Conservation (phyloP, 1,140 invertebrate species). For the Drosophila kohkoa region DNA sequence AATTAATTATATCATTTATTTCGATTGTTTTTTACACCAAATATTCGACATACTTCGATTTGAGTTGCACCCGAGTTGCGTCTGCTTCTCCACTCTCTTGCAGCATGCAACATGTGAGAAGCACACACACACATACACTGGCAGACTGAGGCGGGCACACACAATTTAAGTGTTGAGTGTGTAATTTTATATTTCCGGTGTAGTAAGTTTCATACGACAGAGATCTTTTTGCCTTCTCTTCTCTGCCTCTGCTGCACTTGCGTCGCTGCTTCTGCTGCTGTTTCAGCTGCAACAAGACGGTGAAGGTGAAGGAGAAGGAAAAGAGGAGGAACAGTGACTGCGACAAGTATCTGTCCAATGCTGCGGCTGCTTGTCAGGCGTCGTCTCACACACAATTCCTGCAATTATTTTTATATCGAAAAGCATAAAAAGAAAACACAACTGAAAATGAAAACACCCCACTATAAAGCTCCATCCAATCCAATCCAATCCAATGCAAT, state of each 20-base stretch:
- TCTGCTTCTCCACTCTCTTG: conserved; percentile 43
- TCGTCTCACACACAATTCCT: conserved; percentile 74
- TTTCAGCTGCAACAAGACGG: conserved; percentile 70
- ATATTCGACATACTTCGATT: conserved; percentile 43
- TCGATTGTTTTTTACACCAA: conserved; percentile 36
- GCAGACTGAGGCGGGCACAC: conserved; percentile 27
- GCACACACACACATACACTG: conserved; percentile 33
- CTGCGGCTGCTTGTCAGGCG: conserved; percentile 45
- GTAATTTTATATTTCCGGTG: conserved; percentile 83
- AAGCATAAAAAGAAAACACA: conserved; percentile 44
- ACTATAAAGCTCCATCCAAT: conserved; percentile 31
- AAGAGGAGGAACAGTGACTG: conserved; percentile 42
- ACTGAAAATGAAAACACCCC: conserved; percentile 44
- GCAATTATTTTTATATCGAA: conserved; percentile 82
- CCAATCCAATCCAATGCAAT: too few relatives aligned
- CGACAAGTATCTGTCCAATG: conserved; percentile 46
- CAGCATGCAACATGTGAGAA: conserved; percentile 72
- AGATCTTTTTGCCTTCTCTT: conserved; percentile 45
- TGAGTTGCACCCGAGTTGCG: conserved; percentile 62
- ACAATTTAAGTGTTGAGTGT: conserved; percentile 82
- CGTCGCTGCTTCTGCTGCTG: conserved; percentile 50
- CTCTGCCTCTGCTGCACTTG: conserved; percentile 32
- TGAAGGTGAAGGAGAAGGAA: conserved; percentile 18
- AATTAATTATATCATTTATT: conserved; percentile 70
- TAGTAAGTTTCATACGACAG: conserved; percentile 80